Base-by-base conservation (phyloP, 2,113 vertebrate species). In the Heterochromis multidens region DNA sequence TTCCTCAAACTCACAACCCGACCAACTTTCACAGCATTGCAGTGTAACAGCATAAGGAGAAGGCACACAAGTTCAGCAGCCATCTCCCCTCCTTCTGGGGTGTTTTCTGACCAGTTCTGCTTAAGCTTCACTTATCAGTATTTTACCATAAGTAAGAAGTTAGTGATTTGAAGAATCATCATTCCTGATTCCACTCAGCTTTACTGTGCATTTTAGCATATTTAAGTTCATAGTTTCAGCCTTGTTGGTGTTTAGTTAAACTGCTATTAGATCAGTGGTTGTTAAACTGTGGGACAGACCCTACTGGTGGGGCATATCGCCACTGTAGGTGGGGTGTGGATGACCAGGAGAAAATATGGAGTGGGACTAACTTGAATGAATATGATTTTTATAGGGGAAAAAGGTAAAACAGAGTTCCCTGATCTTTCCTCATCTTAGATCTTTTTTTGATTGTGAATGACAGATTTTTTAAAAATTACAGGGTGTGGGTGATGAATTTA, bases 391-490 rank as follows among this genome's bases (percentile, higher is more conserved):
- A 37, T 40, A 9, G 62, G 35, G 0, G n/a, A 25, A 3, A 43
- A 25, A 1, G 40, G 40, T 16, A 67, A 40, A 67, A 67, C 62
- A 25, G 35, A 65, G 35, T 13, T 67, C 40, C n/a, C 25, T 17
- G 23, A 0, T 27, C 31, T 33, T 33, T 33, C n/a, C n/a, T 67
- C 13, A 2, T 70, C 9, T 0, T 12, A 21, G 40, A 72, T 46
- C 2, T 6, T 46, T 46, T 40, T 43, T 43, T 46, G 4, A 46
- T 46, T 46, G 43, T 16, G 43, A 46, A 43, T 12, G 11, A 46
- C n/a, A n/a, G n/a, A n/a, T n/a, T n/a, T n/a, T n/a, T 14, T 14
- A 46, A 14, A 16, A 49, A 49, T 12, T 23, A 11, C 37, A 46
- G 65, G 65, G 37, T 70, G 7, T 21, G 52, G 19, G 16, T 19